These are phyloP conservation scores for Xenentodon cancila DNA, from an alignment of 2,797 vertebrate genomes.

Conservation along the genomic window DNA sequence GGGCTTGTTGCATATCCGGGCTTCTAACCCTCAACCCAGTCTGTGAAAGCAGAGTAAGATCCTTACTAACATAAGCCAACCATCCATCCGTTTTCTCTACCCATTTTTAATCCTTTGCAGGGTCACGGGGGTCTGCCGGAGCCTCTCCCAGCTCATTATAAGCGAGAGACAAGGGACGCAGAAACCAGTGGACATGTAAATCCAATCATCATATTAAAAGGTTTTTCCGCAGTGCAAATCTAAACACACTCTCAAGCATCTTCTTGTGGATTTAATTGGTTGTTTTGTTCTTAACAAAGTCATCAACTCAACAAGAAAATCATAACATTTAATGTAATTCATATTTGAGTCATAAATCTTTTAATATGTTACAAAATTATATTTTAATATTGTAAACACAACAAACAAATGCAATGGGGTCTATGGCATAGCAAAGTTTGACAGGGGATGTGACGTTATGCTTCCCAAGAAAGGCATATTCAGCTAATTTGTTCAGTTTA, in stretches of 20 bases:
- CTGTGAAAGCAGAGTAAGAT: neutral
- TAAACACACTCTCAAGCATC: slow-evolving; percentile 50
- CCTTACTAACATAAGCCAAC: too few species aligned
- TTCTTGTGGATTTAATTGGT: slow-evolving; percentile 73
- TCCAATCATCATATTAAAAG: neutral
- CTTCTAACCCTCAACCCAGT: neutral
- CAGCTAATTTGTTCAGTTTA: slow-evolving; percentile 17
- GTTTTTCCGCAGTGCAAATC: neutral
- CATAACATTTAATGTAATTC: slow-evolving; percentile 77
- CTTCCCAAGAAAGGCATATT: slow-evolving; percentile 35
- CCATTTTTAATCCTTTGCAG: too few species aligned
- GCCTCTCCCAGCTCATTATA: too few species aligned
- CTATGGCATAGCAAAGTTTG: slow-evolving; percentile 45
- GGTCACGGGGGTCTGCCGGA: too few species aligned
- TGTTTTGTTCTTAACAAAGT: slow-evolving; percentile 71
- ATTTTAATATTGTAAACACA: slow-evolving; percentile 74
- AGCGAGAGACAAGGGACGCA: too few species aligned
- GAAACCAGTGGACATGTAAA: neutral
- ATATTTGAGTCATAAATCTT: slow-evolving; percentile 69
- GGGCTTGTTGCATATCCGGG: too few species aligned
- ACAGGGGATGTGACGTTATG: slow-evolving; percentile 33
- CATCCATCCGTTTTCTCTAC: too few species aligned
- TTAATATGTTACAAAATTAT: slow-evolving; percentile 78
- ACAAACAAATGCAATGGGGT: slow-evolving; percentile 47
- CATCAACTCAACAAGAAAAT: slow-evolving; percentile 74